Conservation (phyloP, 2,888 invertebrate species). For the Phrixothrix hirtus region DNA sequence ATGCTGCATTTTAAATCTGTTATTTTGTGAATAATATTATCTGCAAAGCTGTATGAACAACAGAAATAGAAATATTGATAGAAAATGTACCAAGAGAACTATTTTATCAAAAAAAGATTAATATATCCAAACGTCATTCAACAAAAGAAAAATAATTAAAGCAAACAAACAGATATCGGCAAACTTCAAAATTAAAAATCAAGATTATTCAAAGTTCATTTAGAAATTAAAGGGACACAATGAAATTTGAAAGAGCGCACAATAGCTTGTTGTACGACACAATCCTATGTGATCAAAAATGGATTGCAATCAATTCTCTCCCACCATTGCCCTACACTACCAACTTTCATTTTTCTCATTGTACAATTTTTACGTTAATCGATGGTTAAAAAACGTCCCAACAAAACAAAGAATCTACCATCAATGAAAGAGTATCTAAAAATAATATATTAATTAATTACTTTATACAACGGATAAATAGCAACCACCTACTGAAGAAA, state of each 20-base stretch:
- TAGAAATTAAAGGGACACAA: conserved; percentile 33
- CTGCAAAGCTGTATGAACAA: no score
- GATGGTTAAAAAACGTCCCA: conserved; percentile 28
- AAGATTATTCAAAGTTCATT: conserved; percentile 38
- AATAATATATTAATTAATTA: no score
- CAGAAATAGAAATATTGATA: no score
- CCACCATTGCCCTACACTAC: conserved; percentile 27
- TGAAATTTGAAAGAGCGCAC: conserved; percentile 33
- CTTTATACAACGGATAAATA: no score
- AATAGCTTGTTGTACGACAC: conserved; percentile 36
- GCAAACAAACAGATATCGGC: conserved; percentile 33
- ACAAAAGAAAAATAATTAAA: conserved; percentile 35
- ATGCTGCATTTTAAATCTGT: no score
- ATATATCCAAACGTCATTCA: conserved; percentile 2
- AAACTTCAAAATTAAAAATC: conserved; percentile 30
- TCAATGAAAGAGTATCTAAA: no score
- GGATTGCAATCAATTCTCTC: conserved; percentile 42
- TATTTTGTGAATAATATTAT: no score
- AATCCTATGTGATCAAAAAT: conserved; percentile 41
- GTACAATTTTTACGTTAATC: conserved; percentile 40
- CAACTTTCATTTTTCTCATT: conserved; percentile 38
- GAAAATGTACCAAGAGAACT: no score
- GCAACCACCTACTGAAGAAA: no score
- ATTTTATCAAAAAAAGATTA: no score
- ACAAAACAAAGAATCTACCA: conserved; percentile 37